Percentiles rank a stretch among this genome's conserved stretches.
Evolutionary conservation across 2,797 vertebrate genomes (phyloP).

Genomic region (Scleropages formosus): DNA sequence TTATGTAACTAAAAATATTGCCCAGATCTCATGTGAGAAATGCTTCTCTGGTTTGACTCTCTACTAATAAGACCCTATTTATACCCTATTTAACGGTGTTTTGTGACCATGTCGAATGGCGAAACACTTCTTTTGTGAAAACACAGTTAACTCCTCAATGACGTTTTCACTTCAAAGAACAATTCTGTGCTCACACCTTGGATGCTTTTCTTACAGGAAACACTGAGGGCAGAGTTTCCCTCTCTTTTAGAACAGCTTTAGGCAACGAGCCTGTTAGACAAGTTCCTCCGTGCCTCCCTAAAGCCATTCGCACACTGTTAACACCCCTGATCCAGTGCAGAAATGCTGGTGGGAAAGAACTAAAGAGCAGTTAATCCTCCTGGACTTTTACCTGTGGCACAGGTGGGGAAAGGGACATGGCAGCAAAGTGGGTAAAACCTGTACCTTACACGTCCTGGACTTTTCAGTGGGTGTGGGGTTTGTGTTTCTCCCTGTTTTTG

Average conservation of each 20-base stretch:
- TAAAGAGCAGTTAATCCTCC: constrained; percentile 41
- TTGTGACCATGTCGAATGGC: neutral
- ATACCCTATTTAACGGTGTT: constrained; percentile 7
- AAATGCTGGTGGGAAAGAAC: constrained; percentile 26
- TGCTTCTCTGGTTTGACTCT: neutral
- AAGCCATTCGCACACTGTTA: constrained; percentile 42
- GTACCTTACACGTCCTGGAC: too few species aligned
- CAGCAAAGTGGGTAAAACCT: too few species aligned
- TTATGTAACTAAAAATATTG: too few species aligned
- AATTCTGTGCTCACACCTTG: constrained; percentile 52
- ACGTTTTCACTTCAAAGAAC: constrained; percentile 66
- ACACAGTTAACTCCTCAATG: constrained; percentile 68
- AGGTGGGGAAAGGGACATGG: too few species aligned
- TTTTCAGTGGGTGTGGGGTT: too few species aligned
- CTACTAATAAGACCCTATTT: neutral
- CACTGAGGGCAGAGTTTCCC: constrained; percentile 35
- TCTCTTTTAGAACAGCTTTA: constrained; percentile 1
- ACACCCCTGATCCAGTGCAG: constrained; percentile 22
- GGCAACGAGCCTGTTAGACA: constrained; percentile 37
- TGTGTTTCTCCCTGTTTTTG: too few species aligned
- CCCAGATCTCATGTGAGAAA: too few species aligned
- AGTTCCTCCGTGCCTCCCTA: constrained; percentile 26
- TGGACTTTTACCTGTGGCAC: constrained; percentile 33
- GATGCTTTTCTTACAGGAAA: constrained; percentile 33
- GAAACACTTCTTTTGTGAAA: constrained; percentile 57